Evolutionary conservation across 2,797 vertebrate genomes (phyloP), one percentile per base, ranked within the genome.

Genomic region (Petrocephalus schoutedeni): DNA sequence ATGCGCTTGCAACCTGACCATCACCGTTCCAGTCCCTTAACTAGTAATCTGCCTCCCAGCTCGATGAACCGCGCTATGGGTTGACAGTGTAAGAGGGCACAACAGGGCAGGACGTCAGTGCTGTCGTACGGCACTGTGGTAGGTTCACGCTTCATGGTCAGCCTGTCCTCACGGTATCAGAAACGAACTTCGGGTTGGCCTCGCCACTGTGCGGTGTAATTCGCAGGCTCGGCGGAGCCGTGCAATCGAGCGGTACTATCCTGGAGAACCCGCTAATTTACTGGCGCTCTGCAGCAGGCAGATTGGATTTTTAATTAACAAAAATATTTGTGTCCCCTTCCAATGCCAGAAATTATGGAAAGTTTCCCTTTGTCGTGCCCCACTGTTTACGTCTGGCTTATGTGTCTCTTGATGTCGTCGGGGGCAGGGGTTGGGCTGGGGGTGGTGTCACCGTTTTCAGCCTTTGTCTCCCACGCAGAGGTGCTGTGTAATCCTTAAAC

Each of bases 241-340:
- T 53, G 49, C 57, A 9, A n/a, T 85, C 58, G 21, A 88, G 59
- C 87, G 2, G 61, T 19, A 28, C 82, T 28, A 14, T 88, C 54
- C 80, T 36, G 87, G 80, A 61, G 87, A 82, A 83, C 45, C 23
- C 32, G 87, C 87, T 84, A 67, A 67, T 77, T 71, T 58, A 86
- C 14, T 56, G 28, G 36, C 67, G 32, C 5, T 14, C 56, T 41
- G 53, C 67, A 36, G 56, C 56, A 54, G 16, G 54, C 85, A 82
- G 74, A 51, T 19, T 36, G 16, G 67, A 53, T 89, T 87, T 83
- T 86, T 83, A 87, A 80, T 86, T 88, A 57, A 80, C 85, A 86
- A 21, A 77, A 88, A 88, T 80, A 71, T 58, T 58, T 86, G 54
- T 88, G 19, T 77, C 16, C 21, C 51, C 71, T 87, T 59, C n/a